Evolutionary conservation across 1,140 invertebrate species (phyloP), one percentile per base, ranked within the genome.

Genomic region (Heliconius eleuchia): DNA sequence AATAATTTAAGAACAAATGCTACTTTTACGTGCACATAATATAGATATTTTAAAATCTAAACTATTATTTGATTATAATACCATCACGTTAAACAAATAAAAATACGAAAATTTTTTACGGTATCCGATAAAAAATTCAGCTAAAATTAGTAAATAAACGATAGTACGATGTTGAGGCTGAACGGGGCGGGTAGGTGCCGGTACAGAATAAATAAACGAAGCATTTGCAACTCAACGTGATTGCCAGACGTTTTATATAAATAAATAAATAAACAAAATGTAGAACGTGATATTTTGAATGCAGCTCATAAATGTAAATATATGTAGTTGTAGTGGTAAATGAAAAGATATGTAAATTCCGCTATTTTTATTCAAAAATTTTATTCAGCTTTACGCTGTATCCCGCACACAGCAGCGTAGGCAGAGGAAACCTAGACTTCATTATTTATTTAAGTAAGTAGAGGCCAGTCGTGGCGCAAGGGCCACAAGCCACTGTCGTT

Each of bases 161-260:
- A n/a, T 7, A 23, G 9, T 23, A n/a, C 11, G 23, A 66, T 66
- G 11, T 66, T 16, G 23, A 30, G 3, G 60, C 27, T 66, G 60
- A 66, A 57, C n/a, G 6, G 55, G 3, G 60, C 27, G 57, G 23
- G 23, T 27, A n/a, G 55, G 57, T 11, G n/a, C 57, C 57, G n/a
- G 57, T 60, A 27, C 57, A 60, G 23, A 66, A 27, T 66, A 66
- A 66, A 66, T 66, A 66, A 16, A 66, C 60, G 11, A 60, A 60
- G n/a, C 57, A 60, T 60, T 66, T 66, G 11, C 60, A 66, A 66
- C 60, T 66, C 27, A 66, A 66, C 60, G 27, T 66, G 60, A 66
- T 66, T 66, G 27, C 60, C 60, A 66, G 60, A 66, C 19, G 2
- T 60, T 60, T 27, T 60, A 60, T 60, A 60, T 60, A 60, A 60